A percentile compares a stretch with the other conserved stretches of the same genome.
phyloP scores from a whole-genome alignment of 2,888 invertebrate genomes.

The Aleiodes testaceus region DNA sequence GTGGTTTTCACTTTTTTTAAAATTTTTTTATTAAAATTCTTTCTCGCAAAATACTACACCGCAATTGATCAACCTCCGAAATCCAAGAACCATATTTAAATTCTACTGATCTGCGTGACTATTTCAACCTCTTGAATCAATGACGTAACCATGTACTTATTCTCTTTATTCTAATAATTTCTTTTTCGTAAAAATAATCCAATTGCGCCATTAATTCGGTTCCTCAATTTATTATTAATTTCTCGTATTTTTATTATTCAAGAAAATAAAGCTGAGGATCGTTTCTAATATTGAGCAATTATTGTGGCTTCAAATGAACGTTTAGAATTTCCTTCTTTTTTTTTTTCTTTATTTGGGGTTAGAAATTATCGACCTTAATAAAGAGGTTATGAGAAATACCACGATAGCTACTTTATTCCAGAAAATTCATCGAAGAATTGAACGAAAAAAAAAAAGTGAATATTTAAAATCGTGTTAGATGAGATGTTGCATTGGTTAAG shows the following conservation, averaged over 20 bases:
- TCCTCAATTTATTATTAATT: not conserved
- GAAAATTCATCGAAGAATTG: not conserved
- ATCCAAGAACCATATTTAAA: no score
- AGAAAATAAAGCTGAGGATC: not conserved
- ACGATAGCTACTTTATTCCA: slow-evolving; percentile 21
- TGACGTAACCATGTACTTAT: no score
- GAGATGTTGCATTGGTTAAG: slow-evolving; percentile 23
- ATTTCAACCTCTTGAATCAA: no score
- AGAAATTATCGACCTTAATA: slow-evolving; percentile 24
- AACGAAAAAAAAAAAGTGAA: not conserved
- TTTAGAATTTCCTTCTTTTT: not conserved
- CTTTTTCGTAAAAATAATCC: no score
- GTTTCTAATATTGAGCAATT: no score
- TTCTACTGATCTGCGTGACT: no score
- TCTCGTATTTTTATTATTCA: not conserved
- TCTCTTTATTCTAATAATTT: no score
- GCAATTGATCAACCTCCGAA: no score
- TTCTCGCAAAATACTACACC: no score
- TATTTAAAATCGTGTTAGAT: slow-evolving; percentile 13
- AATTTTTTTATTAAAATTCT: not conserved
- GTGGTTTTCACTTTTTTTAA: not conserved
- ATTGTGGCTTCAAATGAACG: not conserved
- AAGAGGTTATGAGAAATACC: slow-evolving; percentile 28
- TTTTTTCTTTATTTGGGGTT: not conserved
- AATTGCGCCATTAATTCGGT: no score